These are phyloP conservation scores for Perognathus longimembris DNA, from an alignment of 2,113 vertebrate species.

Conservation along the genomic window DNA sequence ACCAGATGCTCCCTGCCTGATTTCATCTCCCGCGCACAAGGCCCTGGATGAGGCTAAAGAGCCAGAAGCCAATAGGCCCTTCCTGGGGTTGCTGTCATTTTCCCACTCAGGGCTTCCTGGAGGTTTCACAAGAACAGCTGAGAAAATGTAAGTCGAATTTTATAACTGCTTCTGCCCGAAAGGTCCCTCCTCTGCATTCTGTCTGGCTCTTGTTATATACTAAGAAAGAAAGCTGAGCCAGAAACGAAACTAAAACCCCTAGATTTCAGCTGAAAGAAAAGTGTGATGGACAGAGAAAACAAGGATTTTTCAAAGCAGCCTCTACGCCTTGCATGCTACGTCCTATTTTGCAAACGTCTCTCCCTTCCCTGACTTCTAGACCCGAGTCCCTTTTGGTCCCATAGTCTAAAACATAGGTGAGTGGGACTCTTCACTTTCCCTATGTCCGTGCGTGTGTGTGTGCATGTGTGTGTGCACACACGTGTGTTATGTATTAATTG, in stretches of 20 bases:
- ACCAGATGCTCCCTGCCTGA: not conserved
- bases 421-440: not conserved
- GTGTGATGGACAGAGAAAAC: not conserved
- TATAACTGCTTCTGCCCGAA: not conserved
- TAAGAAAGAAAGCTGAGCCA: not conserved
- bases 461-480: too few relatives aligned
- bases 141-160: not conserved
- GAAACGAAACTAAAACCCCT: not conserved
- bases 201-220: not conserved
- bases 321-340: not conserved
- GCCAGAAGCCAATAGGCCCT: not conserved
- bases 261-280: not conserved
- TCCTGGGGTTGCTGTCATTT: not conserved
- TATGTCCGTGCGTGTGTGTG: fast-evolving
- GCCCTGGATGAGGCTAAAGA: not conserved
- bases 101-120: not conserved
- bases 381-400: not conserved
- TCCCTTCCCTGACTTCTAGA: not conserved
- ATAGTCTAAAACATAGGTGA: not conserved
- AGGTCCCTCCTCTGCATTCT: not conserved
- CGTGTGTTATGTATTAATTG: too few relatives aligned
- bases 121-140: not conserved
- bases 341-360: not conserved
- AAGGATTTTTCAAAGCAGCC: not conserved
- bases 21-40: not conserved